Percentiles rank a stretch among this genome's conserved stretches.
Conservation (phyloP, 1,140 invertebrate species). For the Lerema accius region DNA sequence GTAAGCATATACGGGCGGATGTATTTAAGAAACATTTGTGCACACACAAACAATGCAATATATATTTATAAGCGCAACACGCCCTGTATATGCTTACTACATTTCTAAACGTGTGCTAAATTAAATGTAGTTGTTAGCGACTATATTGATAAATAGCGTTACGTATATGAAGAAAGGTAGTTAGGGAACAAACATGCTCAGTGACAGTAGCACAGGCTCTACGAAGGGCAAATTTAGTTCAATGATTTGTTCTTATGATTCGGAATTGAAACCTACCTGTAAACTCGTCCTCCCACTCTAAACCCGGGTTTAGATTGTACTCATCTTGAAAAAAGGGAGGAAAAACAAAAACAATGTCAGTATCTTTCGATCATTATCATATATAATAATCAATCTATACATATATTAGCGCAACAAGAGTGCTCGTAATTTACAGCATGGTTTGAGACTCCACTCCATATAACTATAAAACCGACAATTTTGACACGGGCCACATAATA, state of each 20-base stretch:
- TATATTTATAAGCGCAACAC: conserved; percentile 7
- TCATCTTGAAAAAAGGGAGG: conserved; percentile 95
- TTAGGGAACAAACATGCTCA: conserved; percentile 73
- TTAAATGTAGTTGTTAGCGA: conserved; percentile 72
- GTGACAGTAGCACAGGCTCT: conserved; percentile 78
- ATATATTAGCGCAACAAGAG: conserved; percentile 70
- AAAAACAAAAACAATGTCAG: conserved; percentile 86
- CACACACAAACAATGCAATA: conserved; percentile 17
- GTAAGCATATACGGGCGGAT: conserved; percentile 43
- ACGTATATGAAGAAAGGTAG: conserved; percentile 67
- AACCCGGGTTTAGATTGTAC: conserved; percentile 99
- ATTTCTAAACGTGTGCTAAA: conserved; percentile 51
- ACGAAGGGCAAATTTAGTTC: conserved; percentile 74
- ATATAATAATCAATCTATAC: conserved; percentile 66
- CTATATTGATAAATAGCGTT: conserved; percentile 74
- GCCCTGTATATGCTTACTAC: conserved; percentile 34
- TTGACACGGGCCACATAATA: neutral
- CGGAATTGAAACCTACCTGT: conserved; percentile 94
- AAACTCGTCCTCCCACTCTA: conserved; percentile 99
- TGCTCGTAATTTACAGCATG: conserved; percentile 77
- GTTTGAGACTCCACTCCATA: conserved; percentile 52
- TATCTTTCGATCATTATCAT: conserved; percentile 79
- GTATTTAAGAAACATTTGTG: neutral
- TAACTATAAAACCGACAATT: conserved; percentile 53
- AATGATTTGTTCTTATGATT: conserved; percentile 71